Base-by-base conservation (phyloP, 2,113 vertebrate genomes). In the Boleophthalmus pectinirostris region DNA sequence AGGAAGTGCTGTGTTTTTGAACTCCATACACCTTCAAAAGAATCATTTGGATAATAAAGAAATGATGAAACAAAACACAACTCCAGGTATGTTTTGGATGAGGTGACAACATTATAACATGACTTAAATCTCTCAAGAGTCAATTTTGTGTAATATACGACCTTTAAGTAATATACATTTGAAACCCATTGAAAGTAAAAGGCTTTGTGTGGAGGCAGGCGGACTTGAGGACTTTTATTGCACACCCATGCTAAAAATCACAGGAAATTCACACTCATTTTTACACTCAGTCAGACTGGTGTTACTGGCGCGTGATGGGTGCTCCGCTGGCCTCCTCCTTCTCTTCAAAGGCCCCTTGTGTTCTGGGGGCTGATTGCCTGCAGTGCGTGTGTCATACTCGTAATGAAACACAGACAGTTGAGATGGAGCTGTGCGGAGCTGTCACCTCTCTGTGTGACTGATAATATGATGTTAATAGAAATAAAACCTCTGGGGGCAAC, bases 391-490 rank as follows among this genome's bases (percentile, higher is more conserved):
- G 84, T 83, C 83, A 73, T 84, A 76, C 65, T 24, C 13, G 43
- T 87, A 89, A 91, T 87, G 86, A 88, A 88, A 84, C 75, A 79
- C 82, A 90, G 82, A 83, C 72, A 24, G 56, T 78, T 89, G 85
- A 87, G 81, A 63, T 71, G 78, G 72, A 79, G 73, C 56, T 69
- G 58, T 83, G 91, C 85, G 70, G 51, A 80, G 71, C 78, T 85
- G 87, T 82, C 87, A 81, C 53, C 51, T 45, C 21, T 63, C 70
- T 58, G 73, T 73, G 81, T 80, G 45, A 69, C 56, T 15, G 74
- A 76, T 89, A 85, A 89, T 92, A 80, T 86, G 77, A 78, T 85
- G 81, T 80, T 89, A 86, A 88, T 91, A 33, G 69, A 82, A 78
- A 56, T 67, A 71, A 77, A 47, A 57, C 77, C 81, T 82, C 73